Percentiles rank a stretch among this genome's conserved stretches.
Conservation (phyloP, 2,113 vertebrate genomes). For the Coracopsis vasa region DNA sequence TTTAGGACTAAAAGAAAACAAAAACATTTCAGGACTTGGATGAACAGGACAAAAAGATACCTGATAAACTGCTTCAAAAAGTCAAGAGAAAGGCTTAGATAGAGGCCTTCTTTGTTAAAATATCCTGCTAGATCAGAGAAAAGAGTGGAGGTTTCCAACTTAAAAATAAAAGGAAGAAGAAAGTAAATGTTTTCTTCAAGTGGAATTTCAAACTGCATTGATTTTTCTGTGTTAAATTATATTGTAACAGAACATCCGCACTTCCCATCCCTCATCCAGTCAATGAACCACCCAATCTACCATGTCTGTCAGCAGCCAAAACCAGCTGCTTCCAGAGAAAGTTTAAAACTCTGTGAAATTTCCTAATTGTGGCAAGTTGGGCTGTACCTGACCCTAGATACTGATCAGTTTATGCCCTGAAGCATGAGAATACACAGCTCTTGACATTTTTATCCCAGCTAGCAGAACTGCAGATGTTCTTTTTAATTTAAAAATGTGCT, state of each 20-base stretch:
- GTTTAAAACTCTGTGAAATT: constrained; percentile 30
- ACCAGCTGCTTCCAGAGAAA: background rate
- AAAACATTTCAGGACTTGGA: background rate
- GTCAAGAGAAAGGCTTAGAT: background rate
- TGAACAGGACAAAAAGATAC: background rate
- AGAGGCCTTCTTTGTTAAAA: background rate
- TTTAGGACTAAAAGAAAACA: background rate
- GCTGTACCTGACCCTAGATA: constrained; percentile 37
- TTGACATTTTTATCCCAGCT: constrained; percentile 45
- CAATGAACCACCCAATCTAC: background rate
- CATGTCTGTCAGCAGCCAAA: background rate
- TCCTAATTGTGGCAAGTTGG: constrained; percentile 43
- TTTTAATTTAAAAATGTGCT: constrained; percentile 54
- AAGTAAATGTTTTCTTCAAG: background rate
- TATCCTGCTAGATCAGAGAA: background rate
- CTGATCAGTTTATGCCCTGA: constrained; percentile 58
- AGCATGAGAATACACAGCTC: constrained; percentile 30
- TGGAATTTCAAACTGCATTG: background rate
- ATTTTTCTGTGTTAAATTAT: background rate
- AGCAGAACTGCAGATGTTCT: constrained; percentile 34
- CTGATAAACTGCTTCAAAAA: background rate
- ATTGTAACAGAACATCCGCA: background rate
- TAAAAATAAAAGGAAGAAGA: background rate
- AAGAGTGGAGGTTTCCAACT: background rate
- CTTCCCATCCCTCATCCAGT: background rate